Evolutionary conservation across 2,113 vertebrate species (phyloP).

Genomic region (Alces alces): DNA sequence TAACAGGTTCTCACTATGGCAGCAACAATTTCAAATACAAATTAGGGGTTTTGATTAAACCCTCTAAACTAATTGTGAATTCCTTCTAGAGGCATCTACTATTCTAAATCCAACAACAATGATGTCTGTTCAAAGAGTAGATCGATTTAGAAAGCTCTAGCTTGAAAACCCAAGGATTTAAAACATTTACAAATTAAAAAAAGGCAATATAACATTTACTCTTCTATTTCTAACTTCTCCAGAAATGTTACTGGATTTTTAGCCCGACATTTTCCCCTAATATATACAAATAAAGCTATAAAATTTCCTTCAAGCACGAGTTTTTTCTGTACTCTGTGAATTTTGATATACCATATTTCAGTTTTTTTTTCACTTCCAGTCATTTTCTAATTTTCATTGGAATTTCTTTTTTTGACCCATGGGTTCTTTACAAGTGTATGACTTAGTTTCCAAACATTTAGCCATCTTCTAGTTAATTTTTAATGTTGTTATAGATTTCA

Average conservation of each 20-base stretch:
- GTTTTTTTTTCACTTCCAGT: neutral
- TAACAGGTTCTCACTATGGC: neutral
- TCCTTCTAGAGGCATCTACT: neutral
- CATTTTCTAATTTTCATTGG: constrained; percentile 20
- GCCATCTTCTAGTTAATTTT: neutral
- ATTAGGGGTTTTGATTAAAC: neutral
- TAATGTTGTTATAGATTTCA: neutral
- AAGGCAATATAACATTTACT: neutral
- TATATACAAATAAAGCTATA: neutral
- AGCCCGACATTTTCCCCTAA: neutral
- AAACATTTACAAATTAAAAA: constrained; percentile 5
- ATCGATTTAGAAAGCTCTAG: neutral
- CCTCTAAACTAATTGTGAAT: neutral
- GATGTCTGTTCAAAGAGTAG: neutral
- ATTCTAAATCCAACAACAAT: neutral
- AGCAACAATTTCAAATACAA: neutral
- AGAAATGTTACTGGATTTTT: neutral
- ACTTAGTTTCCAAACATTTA: constrained; percentile 24
- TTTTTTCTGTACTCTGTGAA: neutral
- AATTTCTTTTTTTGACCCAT: neutral
- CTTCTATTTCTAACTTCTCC: neutral
- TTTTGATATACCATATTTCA: neutral
- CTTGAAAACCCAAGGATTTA: constrained; percentile 6
- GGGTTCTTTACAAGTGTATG: neutral
- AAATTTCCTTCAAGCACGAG: neutral